These are phyloP conservation scores for Diarsia mendica DNA, from an alignment of 2,888 invertebrate genomes.

Conservation along the genomic window DNA sequence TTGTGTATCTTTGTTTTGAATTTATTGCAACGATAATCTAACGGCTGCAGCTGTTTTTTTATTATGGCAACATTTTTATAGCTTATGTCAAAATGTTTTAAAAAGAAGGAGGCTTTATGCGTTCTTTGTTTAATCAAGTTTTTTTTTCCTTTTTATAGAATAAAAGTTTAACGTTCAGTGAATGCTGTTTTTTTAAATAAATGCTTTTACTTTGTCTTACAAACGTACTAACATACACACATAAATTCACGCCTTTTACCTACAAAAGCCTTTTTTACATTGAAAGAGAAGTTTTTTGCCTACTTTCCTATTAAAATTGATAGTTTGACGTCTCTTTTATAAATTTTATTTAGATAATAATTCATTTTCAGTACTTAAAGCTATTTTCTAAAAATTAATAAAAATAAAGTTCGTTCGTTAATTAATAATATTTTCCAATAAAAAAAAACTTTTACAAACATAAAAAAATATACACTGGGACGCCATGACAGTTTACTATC, in stretches of 20 bases:
- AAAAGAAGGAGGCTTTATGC: constrained; percentile 22
- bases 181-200: not conserved
- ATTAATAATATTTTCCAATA: not conserved
- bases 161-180: not conserved
- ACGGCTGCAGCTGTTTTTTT: constrained; percentile 39
- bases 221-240: not conserved
- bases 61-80: constrained; percentile 42
- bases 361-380: too few species aligned
- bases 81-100: constrained; percentile 31
- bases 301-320: not conserved
- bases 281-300: not conserved
- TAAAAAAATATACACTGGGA: not conserved
- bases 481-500: constrained; percentile 35
- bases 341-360: too few species aligned
- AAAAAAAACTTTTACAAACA: too few species aligned
- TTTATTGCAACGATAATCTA: constrained; percentile 47
- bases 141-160: not conserved
- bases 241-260: not conserved
- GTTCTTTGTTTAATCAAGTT: not conserved
- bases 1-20: constrained; percentile 38
- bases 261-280: not conserved
- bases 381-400: too few species aligned
- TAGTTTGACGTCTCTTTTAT: not conserved
- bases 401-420: too few species aligned
- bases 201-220: not conserved